A percentile compares a stretch with the other conserved stretches of the same genome.
These are phyloP conservation scores for Gryllus bimaculatus DNA, from an alignment of 1,140 invertebrate genomes.

Conservation along the genomic window DNA sequence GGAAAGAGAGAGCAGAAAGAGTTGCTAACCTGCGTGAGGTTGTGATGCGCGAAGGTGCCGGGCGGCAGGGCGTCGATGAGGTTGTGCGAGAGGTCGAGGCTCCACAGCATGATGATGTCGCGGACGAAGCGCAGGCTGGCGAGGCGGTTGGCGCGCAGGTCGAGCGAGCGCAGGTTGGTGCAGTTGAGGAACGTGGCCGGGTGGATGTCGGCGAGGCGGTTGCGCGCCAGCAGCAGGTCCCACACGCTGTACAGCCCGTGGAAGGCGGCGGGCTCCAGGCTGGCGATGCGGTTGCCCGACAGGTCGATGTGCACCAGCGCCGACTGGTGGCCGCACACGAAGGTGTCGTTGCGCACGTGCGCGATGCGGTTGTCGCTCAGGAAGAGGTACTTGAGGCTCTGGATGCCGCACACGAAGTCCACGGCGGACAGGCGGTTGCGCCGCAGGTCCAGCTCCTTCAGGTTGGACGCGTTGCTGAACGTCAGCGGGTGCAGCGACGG, in stretches of 20 bases:
- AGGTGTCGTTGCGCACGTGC: not conserved
- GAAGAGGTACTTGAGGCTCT: not conserved
- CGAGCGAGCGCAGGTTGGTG: not conserved
- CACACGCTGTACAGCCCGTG: not conserved
- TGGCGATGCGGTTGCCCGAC: not conserved
- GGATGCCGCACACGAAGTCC: not conserved
- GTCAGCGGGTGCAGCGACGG: not conserved
- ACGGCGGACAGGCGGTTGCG: not conserved
- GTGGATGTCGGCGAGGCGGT: not conserved
- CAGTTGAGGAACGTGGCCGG: not conserved
- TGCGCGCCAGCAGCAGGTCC: not conserved
- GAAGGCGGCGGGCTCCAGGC: not conserved
- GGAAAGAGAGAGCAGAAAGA: too few relatives aligned
- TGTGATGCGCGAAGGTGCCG: not conserved
- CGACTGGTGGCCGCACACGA: not conserved
- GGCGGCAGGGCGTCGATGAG: not conserved
- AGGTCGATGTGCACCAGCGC: not conserved
- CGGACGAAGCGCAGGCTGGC: not conserved
- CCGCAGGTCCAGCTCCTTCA: not conserved
- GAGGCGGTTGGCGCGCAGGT: not conserved
- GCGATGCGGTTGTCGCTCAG: not conserved
- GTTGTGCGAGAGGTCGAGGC: not conserved
- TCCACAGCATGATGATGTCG: not conserved
- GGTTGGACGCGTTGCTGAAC: not conserved
- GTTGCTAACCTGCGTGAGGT: not conserved